Evolutionary conservation across 2,888 invertebrate genomes (phyloP).

Genomic region (Melipona bicolor): DNA sequence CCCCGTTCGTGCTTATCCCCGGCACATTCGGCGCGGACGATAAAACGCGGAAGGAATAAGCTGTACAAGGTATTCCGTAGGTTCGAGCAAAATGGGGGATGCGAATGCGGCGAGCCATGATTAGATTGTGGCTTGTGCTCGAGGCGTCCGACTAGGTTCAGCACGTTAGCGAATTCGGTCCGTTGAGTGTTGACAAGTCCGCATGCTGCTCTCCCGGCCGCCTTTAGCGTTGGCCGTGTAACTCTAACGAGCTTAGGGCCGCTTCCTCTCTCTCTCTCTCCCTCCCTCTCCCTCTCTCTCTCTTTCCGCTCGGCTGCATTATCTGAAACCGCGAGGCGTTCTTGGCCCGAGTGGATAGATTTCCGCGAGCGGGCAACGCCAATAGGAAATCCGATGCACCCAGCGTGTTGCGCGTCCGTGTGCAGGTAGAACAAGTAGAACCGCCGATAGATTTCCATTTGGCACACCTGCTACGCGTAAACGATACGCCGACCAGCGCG

Average conservation of each 20-base stretch:
- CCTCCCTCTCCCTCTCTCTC: no score
- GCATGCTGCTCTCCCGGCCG: constrained; percentile 76
- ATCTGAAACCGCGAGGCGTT: constrained; percentile 72
- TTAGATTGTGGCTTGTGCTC: constrained; percentile 82
- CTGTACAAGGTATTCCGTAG: constrained; percentile 50
- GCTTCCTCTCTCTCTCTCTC: neutral
- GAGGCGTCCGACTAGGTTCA: constrained; percentile 80
- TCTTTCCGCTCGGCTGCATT: constrained; percentile 71
- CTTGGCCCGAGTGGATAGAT: constrained; percentile 65
- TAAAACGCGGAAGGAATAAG: constrained; percentile 49
- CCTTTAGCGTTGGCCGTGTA: constrained; percentile 80
- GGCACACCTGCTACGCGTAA: constrained; percentile 58
- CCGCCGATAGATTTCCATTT: constrained; percentile 59
- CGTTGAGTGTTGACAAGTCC: constrained; percentile 82
- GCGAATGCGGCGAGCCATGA: constrained; percentile 81
- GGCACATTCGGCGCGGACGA: neutral
- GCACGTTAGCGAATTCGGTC: constrained; percentile 82
- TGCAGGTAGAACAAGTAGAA: constrained; percentile 50
- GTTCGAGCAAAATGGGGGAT: constrained; percentile 76
- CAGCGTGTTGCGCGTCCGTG: neutral
- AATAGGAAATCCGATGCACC: constrained; percentile 54
- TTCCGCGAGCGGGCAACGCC: constrained; percentile 52
- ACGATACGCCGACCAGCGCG: constrained; percentile 47
- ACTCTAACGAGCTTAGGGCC: constrained; percentile 82
- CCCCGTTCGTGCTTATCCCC: neutral